Evolutionary conservation across 2,113 vertebrate genomes (phyloP), one percentile per base, ranked within the genome.

Genomic region (Ursus arctos): DNA sequence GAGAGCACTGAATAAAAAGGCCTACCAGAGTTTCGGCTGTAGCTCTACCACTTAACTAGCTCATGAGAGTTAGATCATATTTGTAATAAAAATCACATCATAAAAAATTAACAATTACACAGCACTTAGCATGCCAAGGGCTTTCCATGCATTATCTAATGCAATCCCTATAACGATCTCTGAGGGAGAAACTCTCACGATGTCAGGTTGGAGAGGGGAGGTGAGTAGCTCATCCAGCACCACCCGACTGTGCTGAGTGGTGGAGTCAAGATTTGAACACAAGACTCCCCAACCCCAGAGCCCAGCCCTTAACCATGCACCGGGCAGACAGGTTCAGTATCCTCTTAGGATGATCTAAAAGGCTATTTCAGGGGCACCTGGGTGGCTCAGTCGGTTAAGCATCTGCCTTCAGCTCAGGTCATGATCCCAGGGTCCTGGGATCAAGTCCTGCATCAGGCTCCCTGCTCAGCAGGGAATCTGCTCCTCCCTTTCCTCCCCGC

Each of bases 51-150:
- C 26, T 11, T 11, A 65, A 80, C 69, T 51, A 79, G 40, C 26
- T 88, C 85, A 33, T 72, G 65, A 88, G 61, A 61, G 14, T 71
- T 67, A 69, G 40, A 40, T 90, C 55, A 53, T 49, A 71, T 74
- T 92, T 67, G 71, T 67, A 79, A 81, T 67, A 88, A 87, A 95
- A 97, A 26, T 40, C 21, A 91, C 7, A 77, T 33, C 28, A 88
- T 74, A 71, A 93, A 69, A 94, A 91, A 36, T 61, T 53, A 82
- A 63, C 21, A 89, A 94, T 90, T 40, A 88, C 1, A 28, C 21
- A 69, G 49, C n/a, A 87, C 26, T 87, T 81, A 86, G 26, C 53
- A 65, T 81, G 40, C 19, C 14, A 43, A 95, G 57, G 57, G 49
- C 28, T 89, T 94, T 76, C 43, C 26, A 74, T 12, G 10, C 2